These are phyloP conservation scores for Drosophila willistoni DNA, from an alignment of 1,140 invertebrate species.

Conservation along the genomic window DNA sequence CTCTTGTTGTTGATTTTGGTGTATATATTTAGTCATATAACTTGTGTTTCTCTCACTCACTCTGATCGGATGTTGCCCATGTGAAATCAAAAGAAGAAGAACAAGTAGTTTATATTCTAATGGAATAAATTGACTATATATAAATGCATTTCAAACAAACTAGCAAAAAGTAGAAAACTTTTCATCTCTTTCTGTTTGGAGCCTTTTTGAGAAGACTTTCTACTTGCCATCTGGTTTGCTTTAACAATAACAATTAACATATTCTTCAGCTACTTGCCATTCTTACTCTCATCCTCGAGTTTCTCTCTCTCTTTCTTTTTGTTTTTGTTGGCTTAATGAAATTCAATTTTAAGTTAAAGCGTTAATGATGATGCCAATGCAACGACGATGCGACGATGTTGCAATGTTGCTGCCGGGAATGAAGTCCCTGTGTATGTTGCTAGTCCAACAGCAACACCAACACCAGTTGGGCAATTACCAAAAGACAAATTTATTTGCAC, in stretches of 20 bases:
- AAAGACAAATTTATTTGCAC: conserved; percentile 83
- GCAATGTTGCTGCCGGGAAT: not conserved
- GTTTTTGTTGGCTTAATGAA: conserved; percentile 57
- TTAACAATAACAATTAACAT: no score
- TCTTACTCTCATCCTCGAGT: not conserved
- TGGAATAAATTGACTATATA: no score
- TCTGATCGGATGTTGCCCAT: not conserved
- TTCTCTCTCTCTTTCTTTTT: conserved; percentile 3
- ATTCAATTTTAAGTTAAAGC: conserved; percentile 66
- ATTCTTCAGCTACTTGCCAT: not conserved
- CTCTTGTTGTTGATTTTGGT: not conserved
- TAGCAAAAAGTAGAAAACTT: not conserved
- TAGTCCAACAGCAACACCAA: conserved; percentile 14
- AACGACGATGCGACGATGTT: not conserved
- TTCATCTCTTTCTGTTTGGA: not conserved
- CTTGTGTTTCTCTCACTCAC: not conserved
- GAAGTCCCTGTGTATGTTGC: not conserved
- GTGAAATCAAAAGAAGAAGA: not conserved
- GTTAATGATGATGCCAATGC: conserved; percentile 64
- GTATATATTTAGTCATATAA: conserved; percentile 43
- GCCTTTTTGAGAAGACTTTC: no score
- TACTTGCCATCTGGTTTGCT: no score
- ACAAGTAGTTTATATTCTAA: not conserved
- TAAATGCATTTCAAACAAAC: no score
- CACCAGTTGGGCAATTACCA: conserved; percentile 76